Conservation (phyloP, 2,113 vertebrate species). For the Oreochromis niloticus region DNA sequence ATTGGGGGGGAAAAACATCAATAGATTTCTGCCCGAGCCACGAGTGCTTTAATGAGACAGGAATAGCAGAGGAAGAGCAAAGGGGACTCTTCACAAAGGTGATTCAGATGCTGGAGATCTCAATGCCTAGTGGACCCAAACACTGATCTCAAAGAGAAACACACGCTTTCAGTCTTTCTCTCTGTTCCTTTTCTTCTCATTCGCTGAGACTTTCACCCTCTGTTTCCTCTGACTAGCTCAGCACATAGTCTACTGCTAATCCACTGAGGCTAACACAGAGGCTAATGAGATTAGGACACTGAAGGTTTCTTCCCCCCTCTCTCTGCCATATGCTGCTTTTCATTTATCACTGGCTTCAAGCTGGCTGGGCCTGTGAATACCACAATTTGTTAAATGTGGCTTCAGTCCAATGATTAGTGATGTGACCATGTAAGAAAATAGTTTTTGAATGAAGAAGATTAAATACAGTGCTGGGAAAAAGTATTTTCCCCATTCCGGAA, state of each 20-base stretch:
- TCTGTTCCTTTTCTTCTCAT: background rate
- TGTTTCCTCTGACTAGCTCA: slow-evolving; percentile 21
- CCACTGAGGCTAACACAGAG: slow-evolving; percentile 49
- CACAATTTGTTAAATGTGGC: background rate
- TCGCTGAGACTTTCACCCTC: background rate
- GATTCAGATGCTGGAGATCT: background rate
- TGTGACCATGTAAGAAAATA: background rate
- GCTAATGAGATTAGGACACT: slow-evolving; percentile 58
- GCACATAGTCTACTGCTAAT: slow-evolving; percentile 30
- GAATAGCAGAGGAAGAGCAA: background rate
- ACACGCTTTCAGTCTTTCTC: background rate
- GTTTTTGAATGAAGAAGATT: background rate
- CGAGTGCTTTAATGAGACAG: slow-evolving; percentile 22
- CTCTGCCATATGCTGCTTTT: background rate
- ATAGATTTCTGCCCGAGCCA: background rate
- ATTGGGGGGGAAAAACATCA: background rate
- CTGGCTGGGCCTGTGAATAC: background rate
- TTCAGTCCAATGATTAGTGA: background rate
- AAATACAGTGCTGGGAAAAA: background rate
- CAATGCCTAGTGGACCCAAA: background rate
- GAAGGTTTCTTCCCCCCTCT: slow-evolving; percentile 10
- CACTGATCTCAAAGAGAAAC: slow-evolving; percentile 1
- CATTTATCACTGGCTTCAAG: slow-evolving; percentile 23
- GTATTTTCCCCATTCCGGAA: background rate
- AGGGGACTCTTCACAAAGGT: background rate